Evolutionary conservation across 2,113 vertebrate species (phyloP).

Genomic region (Vicugna pacos): DNA sequence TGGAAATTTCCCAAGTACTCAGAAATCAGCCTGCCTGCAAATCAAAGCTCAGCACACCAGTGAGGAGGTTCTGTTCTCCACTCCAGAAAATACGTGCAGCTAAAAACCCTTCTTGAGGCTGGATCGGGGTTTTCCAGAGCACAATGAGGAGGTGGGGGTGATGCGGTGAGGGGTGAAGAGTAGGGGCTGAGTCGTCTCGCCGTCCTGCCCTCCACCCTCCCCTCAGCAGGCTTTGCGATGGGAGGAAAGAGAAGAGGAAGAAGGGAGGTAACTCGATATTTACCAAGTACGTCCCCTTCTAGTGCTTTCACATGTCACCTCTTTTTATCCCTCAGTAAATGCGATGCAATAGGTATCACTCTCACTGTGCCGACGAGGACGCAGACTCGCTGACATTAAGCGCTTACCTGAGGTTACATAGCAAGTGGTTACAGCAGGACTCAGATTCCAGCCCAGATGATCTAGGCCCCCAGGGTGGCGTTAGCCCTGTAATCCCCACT

Average conservation of each 20-base stretch:
- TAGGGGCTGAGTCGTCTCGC: neutral
- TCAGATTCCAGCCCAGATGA: neutral
- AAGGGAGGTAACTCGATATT: neutral
- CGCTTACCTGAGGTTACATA: neutral
- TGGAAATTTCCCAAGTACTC: constrained; percentile 20
- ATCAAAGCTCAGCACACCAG: neutral
- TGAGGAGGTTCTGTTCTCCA: constrained; percentile 5
- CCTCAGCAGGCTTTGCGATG: neutral
- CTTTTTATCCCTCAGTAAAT: neutral
- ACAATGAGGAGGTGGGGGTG: neutral
- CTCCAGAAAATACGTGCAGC: neutral
- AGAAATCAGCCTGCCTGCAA: constrained; percentile 37
- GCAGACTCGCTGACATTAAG: neutral
- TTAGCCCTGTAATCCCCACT: neutral
- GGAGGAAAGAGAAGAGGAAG: neutral
- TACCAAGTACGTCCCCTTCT: neutral
- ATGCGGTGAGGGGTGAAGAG: no score
- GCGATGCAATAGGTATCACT: neutral
- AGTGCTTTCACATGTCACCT: neutral
- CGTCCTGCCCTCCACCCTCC: neutral
- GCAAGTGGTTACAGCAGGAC: neutral
- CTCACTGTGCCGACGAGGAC: neutral
- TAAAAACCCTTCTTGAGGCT: neutral
- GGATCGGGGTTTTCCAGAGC: neutral
- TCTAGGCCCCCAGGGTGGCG: neutral